Percentiles rank a stretch among this genome's conserved stretches.
phyloP scores from a whole-genome alignment of 1,140 invertebrate species.

The Radopholus similis region DNA sequence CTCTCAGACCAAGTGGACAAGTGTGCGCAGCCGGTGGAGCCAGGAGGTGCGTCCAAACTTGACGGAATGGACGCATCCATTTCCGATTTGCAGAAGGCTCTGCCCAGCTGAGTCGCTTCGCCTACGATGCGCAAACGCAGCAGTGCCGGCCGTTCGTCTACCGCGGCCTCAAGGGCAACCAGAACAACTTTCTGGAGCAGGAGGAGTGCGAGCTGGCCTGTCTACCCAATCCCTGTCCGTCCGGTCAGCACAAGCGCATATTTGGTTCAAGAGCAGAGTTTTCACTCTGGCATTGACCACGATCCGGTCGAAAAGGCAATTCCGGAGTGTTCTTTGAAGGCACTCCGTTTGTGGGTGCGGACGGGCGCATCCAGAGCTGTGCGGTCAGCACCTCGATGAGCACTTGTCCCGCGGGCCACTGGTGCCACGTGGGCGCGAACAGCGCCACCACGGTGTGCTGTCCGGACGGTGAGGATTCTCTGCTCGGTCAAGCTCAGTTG shows the following conservation, averaged over 20 bases:
- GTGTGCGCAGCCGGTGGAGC: slow-evolving; percentile 13
- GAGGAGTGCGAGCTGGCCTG: slow-evolving; percentile 50
- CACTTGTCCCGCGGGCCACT: slow-evolving; percentile 42
- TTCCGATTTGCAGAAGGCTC: slow-evolving; percentile 5
- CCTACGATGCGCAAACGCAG: slow-evolving; percentile 32
- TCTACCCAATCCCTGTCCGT: slow-evolving; percentile 55
- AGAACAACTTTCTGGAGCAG: slow-evolving; percentile 43
- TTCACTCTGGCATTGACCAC: neutral
- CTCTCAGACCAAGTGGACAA: slow-evolving; percentile 4
- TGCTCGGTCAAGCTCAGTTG: no score
- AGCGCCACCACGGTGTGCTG: slow-evolving; percentile 55
- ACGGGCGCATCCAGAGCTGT: slow-evolving; percentile 51
- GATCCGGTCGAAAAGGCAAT: neutral
- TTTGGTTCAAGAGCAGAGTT: slow-evolving; percentile 8
- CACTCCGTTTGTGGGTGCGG: slow-evolving; percentile 50
- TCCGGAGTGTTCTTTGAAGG: slow-evolving; percentile 26
- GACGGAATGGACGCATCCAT: neutral
- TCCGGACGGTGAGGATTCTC: slow-evolving; percentile 33
- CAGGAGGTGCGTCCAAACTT: slow-evolving; percentile 4
- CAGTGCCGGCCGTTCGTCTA: slow-evolving; percentile 45
- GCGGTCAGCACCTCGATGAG: slow-evolving; percentile 43
- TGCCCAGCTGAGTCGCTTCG: slow-evolving; percentile 28
- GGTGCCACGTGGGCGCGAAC: slow-evolving; percentile 55
- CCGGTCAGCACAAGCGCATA: slow-evolving; percentile 13
- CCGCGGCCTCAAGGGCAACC: slow-evolving; percentile 41